phyloP scores from a whole-genome alignment of 2,113 vertebrate species.

The Xiphias gladius region DNA sequence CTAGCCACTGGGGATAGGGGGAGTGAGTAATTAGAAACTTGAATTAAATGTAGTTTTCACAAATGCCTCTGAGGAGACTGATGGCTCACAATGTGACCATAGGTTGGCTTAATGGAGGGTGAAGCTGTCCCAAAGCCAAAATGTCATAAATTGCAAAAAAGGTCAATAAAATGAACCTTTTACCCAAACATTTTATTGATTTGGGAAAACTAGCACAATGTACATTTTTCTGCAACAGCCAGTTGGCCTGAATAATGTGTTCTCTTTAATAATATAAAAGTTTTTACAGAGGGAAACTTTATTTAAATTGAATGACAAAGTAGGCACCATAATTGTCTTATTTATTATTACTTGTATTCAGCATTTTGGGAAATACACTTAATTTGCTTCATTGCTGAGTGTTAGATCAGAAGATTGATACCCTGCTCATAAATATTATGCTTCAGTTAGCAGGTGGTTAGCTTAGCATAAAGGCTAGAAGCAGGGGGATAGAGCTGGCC shows the following conservation, averaged over 20 bases:
- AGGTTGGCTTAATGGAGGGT: constrained; percentile 26
- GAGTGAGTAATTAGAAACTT: constrained; percentile 74
- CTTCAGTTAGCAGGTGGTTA: not conserved
- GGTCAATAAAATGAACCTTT: not conserved
- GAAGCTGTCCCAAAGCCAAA: constrained; percentile 31
- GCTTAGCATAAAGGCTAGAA: not conserved
- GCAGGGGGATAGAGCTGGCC: not conserved
- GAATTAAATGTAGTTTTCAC: constrained; percentile 70
- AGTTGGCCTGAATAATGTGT: not conserved
- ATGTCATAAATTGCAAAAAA: constrained; percentile 12
- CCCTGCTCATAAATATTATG: not conserved
- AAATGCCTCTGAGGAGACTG: constrained; percentile 49
- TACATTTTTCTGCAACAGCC: not conserved
- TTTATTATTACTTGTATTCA: no score
- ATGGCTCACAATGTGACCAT: constrained; percentile 36
- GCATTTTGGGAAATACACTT: no score
- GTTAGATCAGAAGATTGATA: not conserved
- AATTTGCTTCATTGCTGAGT: no score
- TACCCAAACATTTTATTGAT: not conserved
- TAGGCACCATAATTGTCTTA: no score
- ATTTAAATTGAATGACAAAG: no score
- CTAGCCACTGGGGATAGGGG: constrained; percentile 70
- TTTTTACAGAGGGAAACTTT: no score
- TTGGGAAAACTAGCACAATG: not conserved
- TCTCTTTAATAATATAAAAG: no score